Conservation (phyloP, 2,113 vertebrate genomes). For the Petrocephalus microphthalmus region DNA sequence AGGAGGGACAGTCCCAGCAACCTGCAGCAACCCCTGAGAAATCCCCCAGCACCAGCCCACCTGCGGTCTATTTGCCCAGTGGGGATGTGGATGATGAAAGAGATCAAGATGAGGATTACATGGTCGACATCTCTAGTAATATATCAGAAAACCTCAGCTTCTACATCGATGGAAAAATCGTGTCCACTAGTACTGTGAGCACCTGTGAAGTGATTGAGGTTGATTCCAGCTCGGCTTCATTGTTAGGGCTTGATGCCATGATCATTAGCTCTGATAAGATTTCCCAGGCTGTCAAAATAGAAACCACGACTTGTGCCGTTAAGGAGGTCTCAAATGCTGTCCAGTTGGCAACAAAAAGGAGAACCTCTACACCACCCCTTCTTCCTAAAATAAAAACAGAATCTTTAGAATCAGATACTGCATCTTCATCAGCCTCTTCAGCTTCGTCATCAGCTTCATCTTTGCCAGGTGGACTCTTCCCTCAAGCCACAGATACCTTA, state of each 20-base stretch:
- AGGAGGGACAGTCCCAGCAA: conserved; percentile 55
- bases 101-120: conserved; percentile 80
- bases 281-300: conserved; percentile 67
- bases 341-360: conserved; percentile 74
- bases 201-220: conserved; percentile 92
- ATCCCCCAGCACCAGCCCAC: conserved; percentile 56
- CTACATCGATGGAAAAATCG: conserved; percentile 94
- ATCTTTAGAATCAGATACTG: conserved; percentile 56
- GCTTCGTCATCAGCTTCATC: conserved; percentile 64
- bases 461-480: conserved; percentile 50
- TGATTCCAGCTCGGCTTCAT: conserved; percentile 73
- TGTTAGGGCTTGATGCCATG: conserved; percentile 82
- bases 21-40: conserved; percentile 50
- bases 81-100: conserved; percentile 88
- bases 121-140: conserved; percentile 91
- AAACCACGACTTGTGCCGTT: conserved; percentile 54
- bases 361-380: conserved; percentile 86
- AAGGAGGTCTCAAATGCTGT: conserved; percentile 64
- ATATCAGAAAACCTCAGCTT: conserved; percentile 95
- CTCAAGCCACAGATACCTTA: conserved; percentile 63
- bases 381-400: conserved; percentile 84
- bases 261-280: conserved; percentile 78
- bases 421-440: conserved; percentile 20
- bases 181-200: conserved; percentile 75
- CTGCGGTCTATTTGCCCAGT: conserved; percentile 72